Conservation (phyloP, 53 echinoderm and acorn worm species). For the Holothuria scabra region DNA sequence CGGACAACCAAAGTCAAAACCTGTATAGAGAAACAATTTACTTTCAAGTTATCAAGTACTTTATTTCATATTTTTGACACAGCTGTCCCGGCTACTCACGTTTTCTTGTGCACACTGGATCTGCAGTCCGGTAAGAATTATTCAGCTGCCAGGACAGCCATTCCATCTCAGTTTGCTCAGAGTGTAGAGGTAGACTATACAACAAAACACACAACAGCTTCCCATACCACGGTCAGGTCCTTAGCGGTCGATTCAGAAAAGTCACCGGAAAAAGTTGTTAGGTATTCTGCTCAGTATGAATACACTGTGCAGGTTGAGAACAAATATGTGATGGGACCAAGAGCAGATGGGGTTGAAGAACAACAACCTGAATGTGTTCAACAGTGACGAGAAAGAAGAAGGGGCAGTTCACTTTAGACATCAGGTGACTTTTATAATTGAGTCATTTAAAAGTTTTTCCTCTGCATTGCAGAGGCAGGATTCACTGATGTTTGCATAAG, state of each 20-base stretch:
- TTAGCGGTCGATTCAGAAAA: constrained; percentile 84
- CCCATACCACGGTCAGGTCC: constrained; percentile 82
- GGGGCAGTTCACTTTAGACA: neutral
- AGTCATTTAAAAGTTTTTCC: too few species aligned
- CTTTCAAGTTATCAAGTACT: too few species aligned
- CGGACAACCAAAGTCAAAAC: too few species aligned
- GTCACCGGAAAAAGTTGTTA: constrained; percentile 80
- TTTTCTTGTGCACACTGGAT: constrained; percentile 85
- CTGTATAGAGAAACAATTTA: too few species aligned
- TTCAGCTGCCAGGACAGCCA: constrained; percentile 22
- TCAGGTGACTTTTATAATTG: neutral
- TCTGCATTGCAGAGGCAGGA: too few species aligned
- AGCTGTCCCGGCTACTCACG: constrained; percentile 65
- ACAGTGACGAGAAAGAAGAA: constrained; percentile 38
- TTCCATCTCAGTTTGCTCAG: constrained; percentile 62
- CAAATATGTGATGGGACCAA: constrained; percentile 63
- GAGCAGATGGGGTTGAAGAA: constrained; percentile 48
- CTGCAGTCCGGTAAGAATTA: constrained; percentile 62
- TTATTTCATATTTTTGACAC: too few species aligned
- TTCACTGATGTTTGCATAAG: too few species aligned
- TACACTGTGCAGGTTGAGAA: constrained; percentile 88
- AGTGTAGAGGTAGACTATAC: constrained; percentile 79
- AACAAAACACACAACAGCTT: constrained; percentile 92
- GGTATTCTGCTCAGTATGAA: constrained; percentile 81
- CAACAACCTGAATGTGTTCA: constrained; percentile 53